Evolutionary conservation across 1,140 invertebrate genomes (phyloP).

Genomic region (Portunus trituberculatus): DNA sequence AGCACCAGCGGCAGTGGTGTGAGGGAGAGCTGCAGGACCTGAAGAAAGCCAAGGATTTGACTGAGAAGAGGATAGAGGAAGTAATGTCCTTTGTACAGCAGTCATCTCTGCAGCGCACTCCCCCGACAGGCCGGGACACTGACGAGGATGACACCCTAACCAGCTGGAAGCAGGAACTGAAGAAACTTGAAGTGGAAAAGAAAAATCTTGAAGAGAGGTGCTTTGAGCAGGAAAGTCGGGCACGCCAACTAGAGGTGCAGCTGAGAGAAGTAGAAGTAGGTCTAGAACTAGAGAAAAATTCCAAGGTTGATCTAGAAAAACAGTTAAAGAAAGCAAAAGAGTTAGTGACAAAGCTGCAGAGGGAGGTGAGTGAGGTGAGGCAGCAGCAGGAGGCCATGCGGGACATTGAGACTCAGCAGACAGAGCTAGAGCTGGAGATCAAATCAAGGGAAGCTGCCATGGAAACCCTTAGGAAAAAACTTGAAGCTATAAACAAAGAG

Average conservation of each 20-base stretch:
- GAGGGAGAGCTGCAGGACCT: slow-evolving; percentile 60
- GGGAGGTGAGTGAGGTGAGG: slow-evolving; percentile 15
- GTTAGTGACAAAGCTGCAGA: slow-evolving; percentile 7
- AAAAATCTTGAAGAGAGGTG: slow-evolving; percentile 6
- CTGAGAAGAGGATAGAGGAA: slow-evolving; percentile 50
- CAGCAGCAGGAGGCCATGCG: slow-evolving; percentile 27
- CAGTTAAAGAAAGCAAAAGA: slow-evolving; percentile 51
- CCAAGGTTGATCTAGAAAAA: slow-evolving; percentile 53
- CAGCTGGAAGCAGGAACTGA: slow-evolving; percentile 52
- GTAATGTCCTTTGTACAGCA: slow-evolving; percentile 38
- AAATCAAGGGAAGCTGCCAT: slow-evolving; percentile 46
- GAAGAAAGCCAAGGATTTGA: slow-evolving; percentile 45
- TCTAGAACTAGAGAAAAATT: slow-evolving; percentile 45
- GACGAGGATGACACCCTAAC: slow-evolving; percentile 44
- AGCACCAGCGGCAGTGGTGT: slow-evolving; percentile 55
- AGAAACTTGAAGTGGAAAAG: slow-evolving; percentile 60
- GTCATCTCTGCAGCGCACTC: slow-evolving; percentile 53
- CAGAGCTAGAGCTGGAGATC: slow-evolving; percentile 57
- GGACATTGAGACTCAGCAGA: slow-evolving; percentile 39
- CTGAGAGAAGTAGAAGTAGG: slow-evolving; percentile 42
- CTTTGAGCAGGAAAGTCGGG: neutral
- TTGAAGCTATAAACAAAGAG: slow-evolving; percentile 65
- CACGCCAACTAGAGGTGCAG: slow-evolving; percentile 37
- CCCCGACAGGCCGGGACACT: slow-evolving; percentile 63
- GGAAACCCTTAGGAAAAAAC: slow-evolving; percentile 48